phyloP scores from a whole-genome alignment of 2,797 vertebrate species.

The Morelia viridis region DNA sequence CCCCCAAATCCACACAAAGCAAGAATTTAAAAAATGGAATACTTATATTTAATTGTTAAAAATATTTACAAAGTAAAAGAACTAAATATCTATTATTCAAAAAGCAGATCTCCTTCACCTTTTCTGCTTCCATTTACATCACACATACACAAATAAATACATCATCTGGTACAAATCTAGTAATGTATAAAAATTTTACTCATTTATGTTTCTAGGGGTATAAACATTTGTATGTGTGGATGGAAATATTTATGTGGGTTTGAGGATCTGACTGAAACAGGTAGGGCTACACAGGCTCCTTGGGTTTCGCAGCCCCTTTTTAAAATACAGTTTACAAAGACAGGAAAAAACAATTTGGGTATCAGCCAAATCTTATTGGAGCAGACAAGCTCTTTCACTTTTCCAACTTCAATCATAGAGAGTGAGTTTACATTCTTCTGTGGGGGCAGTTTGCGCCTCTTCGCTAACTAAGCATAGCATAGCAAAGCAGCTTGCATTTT shows the following conservation, averaged over 20 bases:
- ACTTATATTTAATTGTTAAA: slow-evolving; percentile 38
- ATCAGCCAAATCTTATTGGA: background rate
- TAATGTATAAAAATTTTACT: background rate
- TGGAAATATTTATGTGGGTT: background rate
- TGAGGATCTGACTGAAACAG: background rate
- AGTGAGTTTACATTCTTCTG: background rate
- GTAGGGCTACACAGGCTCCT: background rate
- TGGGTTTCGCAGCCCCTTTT: background rate
- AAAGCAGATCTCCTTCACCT: slow-evolving; percentile 24
- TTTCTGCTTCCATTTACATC: background rate
- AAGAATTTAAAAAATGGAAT: background rate
- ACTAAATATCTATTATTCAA: slow-evolving; percentile 30
- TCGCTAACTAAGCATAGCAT: background rate
- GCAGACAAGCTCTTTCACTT: background rate
- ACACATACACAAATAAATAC: background rate
- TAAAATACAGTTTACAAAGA: background rate
- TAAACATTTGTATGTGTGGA: background rate
- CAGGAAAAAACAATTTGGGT: background rate
- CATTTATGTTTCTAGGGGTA: background rate
- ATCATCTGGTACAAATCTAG: background rate
- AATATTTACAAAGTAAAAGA: slow-evolving; percentile 38
- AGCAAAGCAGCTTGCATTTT: background rate
- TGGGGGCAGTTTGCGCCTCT: background rate
- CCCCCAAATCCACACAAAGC: background rate
- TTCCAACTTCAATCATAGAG: background rate